These are phyloP conservation scores for Peromyscus eremicus DNA, from an alignment of 2,797 vertebrate genomes.

Conservation along the genomic window DNA sequence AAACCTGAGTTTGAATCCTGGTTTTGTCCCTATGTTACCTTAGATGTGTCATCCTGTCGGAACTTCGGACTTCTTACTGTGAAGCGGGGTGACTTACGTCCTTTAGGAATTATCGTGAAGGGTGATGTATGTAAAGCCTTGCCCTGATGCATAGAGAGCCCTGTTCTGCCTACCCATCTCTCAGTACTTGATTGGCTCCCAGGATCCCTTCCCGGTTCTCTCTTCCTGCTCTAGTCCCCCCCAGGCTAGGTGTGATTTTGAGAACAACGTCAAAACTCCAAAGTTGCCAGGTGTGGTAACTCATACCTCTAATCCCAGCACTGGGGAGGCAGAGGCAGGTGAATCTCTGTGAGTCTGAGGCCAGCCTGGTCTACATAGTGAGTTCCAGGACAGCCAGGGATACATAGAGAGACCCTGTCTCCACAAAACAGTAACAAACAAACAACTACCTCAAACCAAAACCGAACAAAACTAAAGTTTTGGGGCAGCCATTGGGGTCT, in stretches of 20 bases:
- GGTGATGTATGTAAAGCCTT: too few relatives aligned
- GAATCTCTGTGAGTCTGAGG: not conserved
- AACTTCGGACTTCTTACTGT: not conserved
- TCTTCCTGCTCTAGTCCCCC: too few relatives aligned
- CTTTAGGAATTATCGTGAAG: not conserved
- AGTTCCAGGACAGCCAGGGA: not conserved
- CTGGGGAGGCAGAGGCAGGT: not conserved
- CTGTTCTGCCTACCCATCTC: rapidly evolving
- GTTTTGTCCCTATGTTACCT: not conserved
- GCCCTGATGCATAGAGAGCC: not conserved
- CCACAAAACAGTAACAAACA: not conserved
- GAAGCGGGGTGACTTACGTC: not conserved
- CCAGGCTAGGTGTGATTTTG: not conserved
- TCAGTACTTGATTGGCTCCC: not conserved
- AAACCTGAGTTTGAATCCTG: not conserved
- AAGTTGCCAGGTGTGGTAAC: not conserved
- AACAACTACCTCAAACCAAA: not conserved
- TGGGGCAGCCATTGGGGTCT: not conserved
- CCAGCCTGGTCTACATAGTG: not conserved
- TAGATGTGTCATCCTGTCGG: not conserved
- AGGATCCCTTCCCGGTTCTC: not conserved
- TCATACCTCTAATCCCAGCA: not conserved
- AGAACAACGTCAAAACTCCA: not conserved
- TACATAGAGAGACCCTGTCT: not conserved
- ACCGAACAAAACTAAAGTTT: not conserved